Conservation (phyloP, 1,140 invertebrate genomes). For the Cydia fagiglandana region DNA sequence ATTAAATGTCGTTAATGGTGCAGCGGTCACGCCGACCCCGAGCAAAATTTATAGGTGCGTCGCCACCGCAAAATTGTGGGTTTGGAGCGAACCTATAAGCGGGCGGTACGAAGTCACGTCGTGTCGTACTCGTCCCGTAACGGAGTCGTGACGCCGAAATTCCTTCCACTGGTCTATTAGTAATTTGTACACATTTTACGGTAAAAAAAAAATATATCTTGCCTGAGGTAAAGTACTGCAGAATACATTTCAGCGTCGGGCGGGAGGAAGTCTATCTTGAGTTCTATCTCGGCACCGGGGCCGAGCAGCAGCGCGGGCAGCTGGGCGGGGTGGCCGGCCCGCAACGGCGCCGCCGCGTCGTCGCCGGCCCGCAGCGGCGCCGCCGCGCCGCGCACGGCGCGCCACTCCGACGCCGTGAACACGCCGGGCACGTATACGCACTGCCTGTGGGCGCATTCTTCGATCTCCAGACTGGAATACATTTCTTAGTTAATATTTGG, state of each 20-base stretch:
- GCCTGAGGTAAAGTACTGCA: slow-evolving; percentile 56
- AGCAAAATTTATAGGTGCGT: too few species aligned
- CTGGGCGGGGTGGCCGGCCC: slow-evolving; percentile 25
- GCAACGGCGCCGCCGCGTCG: slow-evolving; percentile 27
- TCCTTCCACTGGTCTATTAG: too few species aligned
- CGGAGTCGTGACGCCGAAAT: too few species aligned
- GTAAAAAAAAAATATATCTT: background rate
- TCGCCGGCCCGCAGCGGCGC: slow-evolving; percentile 25
- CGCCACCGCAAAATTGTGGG: too few species aligned
- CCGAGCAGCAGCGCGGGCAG: slow-evolving; percentile 50
- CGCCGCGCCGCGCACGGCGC: slow-evolving; percentile 39
- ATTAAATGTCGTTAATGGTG: too few species aligned
- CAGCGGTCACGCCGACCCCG: too few species aligned
- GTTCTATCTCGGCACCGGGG: slow-evolving; percentile 48
- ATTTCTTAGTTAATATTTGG: background rate
- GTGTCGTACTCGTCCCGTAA: too few species aligned
- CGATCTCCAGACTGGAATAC: slow-evolving; percentile 32
- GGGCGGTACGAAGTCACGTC: too few species aligned
- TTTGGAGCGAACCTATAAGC: too few species aligned
- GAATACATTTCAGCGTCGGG: slow-evolving; percentile 41
- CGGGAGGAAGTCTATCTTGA: slow-evolving; percentile 52
- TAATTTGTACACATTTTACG: background rate
- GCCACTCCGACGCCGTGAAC: slow-evolving; percentile 43
- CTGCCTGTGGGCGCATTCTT: slow-evolving; percentile 38
- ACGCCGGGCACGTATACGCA: slow-evolving; percentile 48